Base-by-base conservation (phyloP, 2,888 invertebrate genomes). In the Xestia sexstrigata region DNA sequence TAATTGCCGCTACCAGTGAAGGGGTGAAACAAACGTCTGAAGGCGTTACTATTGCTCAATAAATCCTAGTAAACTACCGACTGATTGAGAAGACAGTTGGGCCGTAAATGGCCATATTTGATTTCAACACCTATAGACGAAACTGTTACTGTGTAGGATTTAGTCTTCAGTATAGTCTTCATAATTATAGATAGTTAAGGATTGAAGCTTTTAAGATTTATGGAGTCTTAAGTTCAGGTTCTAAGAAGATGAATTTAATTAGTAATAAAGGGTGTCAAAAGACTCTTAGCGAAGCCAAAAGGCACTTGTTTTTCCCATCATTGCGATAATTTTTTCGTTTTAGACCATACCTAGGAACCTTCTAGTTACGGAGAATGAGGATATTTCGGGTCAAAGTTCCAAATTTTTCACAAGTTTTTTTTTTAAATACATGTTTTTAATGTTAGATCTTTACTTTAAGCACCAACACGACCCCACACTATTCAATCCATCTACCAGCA, bases 41-140 rank as follows among this genome's bases (percentile, higher is more conserved):
- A 85, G 86, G 83, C 78, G 39, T 23, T 52, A 58, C 5, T 78
- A 72, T 85, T 78, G 30, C 69, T 47, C 26, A 85, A 74, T 86
- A 83, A 83, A 86, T 86, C 74, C 82, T 62, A 39, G 45, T 62
- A n/a, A 47, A 66, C 69, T 66, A 66, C 71, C 82, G 69, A 78
- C 74, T 69, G 86, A 71, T 45, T 58, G 55, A 69, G 52, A 72
- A 85, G 68, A 66, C 72, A 85, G 81, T 69, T 70, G 8, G 30
- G 55, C 62, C 49, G 78, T 82, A 60, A 85, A 82, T 26, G 13
- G 7, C 49, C 60, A 71, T 77, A 78, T 78, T 70, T 70, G 66
- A 58, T 23, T 82, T 81, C 63, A 76, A 70, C 20, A 26, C 42
- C 15, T 47, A 42, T 68, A 30, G 13, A 76, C 23, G n/a, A 45